phyloP scores from a whole-genome alignment of 2,888 invertebrate genomes.

The Alitta virens region DNA sequence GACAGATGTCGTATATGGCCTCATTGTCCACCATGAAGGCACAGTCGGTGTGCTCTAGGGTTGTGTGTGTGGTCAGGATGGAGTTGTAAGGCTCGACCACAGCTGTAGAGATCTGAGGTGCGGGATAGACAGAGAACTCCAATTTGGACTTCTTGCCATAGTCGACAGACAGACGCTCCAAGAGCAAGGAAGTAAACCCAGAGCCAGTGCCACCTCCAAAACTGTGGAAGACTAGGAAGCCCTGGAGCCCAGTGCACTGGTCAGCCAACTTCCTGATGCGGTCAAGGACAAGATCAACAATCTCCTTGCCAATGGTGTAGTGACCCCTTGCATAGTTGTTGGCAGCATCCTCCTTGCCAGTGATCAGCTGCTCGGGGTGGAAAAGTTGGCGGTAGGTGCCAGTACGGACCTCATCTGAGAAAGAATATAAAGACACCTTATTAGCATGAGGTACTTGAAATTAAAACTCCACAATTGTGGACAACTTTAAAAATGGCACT shows the following conservation, averaged over 20 bases:
- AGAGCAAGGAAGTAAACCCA: conserved; percentile 82
- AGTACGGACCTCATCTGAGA: conserved; percentile 67
- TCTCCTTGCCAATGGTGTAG: conserved; percentile 44
- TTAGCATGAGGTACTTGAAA: too few species aligned
- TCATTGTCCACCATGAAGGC: conserved; percentile 89
- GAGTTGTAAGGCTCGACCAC: conserved; percentile 96
- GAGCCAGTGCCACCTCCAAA: conserved; percentile 87
- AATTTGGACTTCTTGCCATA: conserved; percentile 51
- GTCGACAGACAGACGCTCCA: conserved; percentile 69
- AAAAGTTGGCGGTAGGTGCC: conserved; percentile 83
- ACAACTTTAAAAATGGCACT: too few species aligned
- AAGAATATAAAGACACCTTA: background rate
- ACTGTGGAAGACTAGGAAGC: conserved; percentile 85
- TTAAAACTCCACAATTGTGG: too few species aligned
- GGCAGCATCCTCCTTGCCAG: conserved; percentile 95
- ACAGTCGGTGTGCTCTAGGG: conserved; percentile 87
- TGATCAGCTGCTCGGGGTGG: conserved; percentile 96
- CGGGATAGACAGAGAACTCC: conserved; percentile 49
- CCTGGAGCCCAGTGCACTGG: conserved; percentile 73
- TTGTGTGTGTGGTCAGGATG: conserved; percentile 90
- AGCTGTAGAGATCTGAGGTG: conserved; percentile 78
- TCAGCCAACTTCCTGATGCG: conserved; percentile 59
- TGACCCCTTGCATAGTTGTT: conserved; percentile 93
- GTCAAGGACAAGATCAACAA: conserved; percentile 45
- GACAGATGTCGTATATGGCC: conserved; percentile 72